These are phyloP conservation scores for Falco biarmicus DNA, from an alignment of 2,797 vertebrate genomes.

Conservation along the genomic window DNA sequence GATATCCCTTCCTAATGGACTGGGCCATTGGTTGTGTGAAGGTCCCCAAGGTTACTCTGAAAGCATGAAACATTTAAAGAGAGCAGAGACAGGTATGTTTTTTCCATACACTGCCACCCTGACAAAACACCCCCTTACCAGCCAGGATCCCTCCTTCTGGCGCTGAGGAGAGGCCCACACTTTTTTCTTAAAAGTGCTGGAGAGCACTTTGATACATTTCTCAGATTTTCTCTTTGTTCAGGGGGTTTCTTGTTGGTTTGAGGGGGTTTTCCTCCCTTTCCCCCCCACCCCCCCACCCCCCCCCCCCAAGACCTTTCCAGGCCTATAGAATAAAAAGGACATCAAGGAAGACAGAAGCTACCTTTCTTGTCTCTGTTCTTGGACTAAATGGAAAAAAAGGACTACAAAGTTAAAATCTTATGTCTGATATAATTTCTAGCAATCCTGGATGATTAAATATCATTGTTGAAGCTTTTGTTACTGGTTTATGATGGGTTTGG, in stretches of 20 bases:
- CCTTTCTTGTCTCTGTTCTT: neutral
- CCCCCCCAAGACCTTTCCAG: neutral
- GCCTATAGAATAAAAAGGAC: neutral
- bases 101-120: neutral
- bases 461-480: neutral
- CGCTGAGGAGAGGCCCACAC: neutral
- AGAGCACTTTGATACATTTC: neutral
- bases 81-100: neutral
- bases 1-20: neutral
- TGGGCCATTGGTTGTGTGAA: neutral
- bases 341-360: neutral
- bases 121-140: neutral
- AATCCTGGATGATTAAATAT: neutral
- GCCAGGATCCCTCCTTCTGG: neutral
- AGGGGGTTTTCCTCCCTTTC: no score
- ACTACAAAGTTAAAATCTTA: neutral
- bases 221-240: neutral
- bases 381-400: neutral
- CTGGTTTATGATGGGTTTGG: neutral
- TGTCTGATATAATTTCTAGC: neutral
- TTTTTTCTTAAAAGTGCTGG: neutral
- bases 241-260: neutral
- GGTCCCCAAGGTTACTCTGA: neutral
- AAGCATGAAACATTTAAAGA: neutral
- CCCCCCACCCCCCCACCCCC: no score